phyloP scores from a whole-genome alignment of 2,113 vertebrate species.

The Columbina picui region DNA sequence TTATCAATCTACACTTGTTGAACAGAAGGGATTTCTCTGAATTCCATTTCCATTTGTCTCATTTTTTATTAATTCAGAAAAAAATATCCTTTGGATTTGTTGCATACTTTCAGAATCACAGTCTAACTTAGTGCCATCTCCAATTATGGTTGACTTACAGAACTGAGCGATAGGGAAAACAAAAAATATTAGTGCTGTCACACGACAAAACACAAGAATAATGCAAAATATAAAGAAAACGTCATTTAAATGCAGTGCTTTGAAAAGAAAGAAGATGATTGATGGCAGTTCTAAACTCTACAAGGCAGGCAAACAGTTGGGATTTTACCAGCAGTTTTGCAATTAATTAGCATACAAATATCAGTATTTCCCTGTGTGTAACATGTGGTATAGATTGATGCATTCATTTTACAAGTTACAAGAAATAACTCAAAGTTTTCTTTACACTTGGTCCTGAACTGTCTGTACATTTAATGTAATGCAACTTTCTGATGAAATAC shows the following conservation, averaged over 20 bases:
- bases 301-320: slow-evolving; percentile 4
- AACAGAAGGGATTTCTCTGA: background rate
- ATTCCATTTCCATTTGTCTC: slow-evolving; percentile 16
- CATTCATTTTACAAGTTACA: background rate
- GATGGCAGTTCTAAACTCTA: slow-evolving; percentile 15
- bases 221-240: slow-evolving; percentile 39
- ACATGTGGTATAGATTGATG: background rate
- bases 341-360: slow-evolving; percentile 64
- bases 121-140: slow-evolving; percentile 44
- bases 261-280: slow-evolving; percentile 3
- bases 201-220: background rate
- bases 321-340: slow-evolving; percentile 22
- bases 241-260: slow-evolving; percentile 27
- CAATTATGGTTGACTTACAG: slow-evolving; percentile 34
- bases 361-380: background rate
- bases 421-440: background rate
- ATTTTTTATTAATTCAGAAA: slow-evolving; percentile 55
- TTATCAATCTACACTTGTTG: background rate
- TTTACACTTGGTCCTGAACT: background rate
- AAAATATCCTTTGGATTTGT: slow-evolving; percentile 36
- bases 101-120: slow-evolving; percentile 25
- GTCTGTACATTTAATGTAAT: background rate
- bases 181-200: slow-evolving; percentile 57
- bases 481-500: background rate
- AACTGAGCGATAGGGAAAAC: background rate